These are phyloP conservation scores for Thomomys bottae DNA, from an alignment of 2,113 vertebrate genomes.

Conservation along the genomic window DNA sequence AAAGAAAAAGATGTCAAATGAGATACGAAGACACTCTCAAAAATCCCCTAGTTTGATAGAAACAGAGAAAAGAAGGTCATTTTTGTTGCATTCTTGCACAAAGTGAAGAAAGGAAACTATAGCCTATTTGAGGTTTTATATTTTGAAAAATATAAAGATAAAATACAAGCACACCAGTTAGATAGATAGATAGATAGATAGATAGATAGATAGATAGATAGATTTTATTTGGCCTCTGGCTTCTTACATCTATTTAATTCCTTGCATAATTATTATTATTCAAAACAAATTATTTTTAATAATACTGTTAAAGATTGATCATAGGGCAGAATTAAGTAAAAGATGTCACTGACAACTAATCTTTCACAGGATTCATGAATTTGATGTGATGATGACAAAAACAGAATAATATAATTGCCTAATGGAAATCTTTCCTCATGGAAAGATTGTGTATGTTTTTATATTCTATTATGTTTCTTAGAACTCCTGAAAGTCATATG, in stretches of 20 bases:
- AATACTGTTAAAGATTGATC: background rate
- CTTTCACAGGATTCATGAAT: background rate
- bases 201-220: too few relatives aligned
- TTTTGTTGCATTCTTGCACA: background rate
- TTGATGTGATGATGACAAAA: background rate
- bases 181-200: too few relatives aligned
- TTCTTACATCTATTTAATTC: background rate
- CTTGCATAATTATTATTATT: background rate
- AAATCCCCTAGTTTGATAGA: background rate
- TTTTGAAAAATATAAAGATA: slow-evolving; percentile 19
- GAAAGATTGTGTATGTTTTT: background rate
- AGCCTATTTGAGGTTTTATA: slow-evolving; percentile 4
- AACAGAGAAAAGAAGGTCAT: background rate
- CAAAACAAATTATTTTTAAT: background rate
- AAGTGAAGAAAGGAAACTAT: background rate
- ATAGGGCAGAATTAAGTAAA: slow-evolving; percentile 2
- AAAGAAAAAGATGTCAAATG: background rate
- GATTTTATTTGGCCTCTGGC: background rate
- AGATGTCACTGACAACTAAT: background rate
- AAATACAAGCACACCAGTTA: background rate
- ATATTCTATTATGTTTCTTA: background rate
- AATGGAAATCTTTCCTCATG: too few relatives aligned
- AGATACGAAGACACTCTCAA: background rate
- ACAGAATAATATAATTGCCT: background rate
- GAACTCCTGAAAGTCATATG: too few relatives aligned